Percentiles rank a stretch among this genome's conserved stretches.
These are phyloP conservation scores for Zaprionus davidi DNA, from an alignment of 1,140 invertebrate species.

Conservation along the genomic window DNA sequence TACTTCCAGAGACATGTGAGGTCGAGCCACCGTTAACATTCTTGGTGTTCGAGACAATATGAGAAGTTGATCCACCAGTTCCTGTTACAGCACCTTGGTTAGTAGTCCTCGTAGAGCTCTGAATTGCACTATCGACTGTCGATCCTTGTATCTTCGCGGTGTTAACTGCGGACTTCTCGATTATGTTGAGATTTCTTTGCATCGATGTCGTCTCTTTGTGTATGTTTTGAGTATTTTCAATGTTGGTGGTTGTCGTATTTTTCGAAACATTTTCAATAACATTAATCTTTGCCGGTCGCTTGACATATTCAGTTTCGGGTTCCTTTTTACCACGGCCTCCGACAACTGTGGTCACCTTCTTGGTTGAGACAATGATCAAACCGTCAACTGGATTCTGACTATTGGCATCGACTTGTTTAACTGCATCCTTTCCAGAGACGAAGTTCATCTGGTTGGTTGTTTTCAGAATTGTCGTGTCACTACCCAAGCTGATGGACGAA, in stretches of 20 bases:
- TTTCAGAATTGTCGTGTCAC: slow-evolving; percentile 85
- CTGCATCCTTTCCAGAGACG: slow-evolving; percentile 85
- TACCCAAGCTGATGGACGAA: slow-evolving; percentile 87
- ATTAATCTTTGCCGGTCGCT: slow-evolving; percentile 75
- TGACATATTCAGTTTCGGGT: slow-evolving; percentile 80
- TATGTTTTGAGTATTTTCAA: slow-evolving; percentile 72
- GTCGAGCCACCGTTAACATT: slow-evolving; percentile 43
- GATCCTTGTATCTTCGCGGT: slow-evolving; percentile 44
- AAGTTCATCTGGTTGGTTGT: slow-evolving; percentile 87
- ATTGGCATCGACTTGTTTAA: slow-evolving; percentile 78
- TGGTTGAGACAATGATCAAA: slow-evolving; percentile 85
- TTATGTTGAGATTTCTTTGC: slow-evolving; percentile 63
- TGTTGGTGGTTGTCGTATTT: slow-evolving; percentile 71
- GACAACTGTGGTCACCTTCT: slow-evolving; percentile 84
- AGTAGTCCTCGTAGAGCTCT: slow-evolving; percentile 34
- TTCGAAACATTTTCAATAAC: slow-evolving; percentile 79
- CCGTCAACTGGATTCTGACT: slow-evolving; percentile 86
- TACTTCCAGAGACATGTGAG: slow-evolving; percentile 16
- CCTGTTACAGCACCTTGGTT: slow-evolving; percentile 38
- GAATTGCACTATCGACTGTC: slow-evolving; percentile 40
- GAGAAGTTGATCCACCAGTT: slow-evolving; percentile 38
- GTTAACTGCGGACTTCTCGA: slow-evolving; percentile 45
- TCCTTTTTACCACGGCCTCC: slow-evolving; percentile 75
- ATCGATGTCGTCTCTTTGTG: slow-evolving; percentile 68
- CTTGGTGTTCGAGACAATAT: slow-evolving; percentile 29